Evolutionary conservation across 2,113 vertebrate genomes (phyloP).

Genomic region (Petrocephalus microphthalmus): DNA sequence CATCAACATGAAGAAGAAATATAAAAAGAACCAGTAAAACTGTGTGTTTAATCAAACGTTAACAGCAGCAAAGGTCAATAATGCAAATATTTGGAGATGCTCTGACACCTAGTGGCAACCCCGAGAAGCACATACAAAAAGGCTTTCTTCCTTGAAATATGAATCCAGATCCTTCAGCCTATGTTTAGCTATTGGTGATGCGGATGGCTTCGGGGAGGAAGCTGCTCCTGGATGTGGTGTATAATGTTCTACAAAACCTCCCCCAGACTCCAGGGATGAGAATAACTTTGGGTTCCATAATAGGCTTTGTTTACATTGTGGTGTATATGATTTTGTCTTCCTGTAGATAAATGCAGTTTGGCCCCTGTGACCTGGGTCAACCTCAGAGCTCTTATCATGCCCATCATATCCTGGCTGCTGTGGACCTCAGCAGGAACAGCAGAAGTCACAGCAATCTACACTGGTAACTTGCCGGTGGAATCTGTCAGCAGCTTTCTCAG

Average conservation of each 20-base stretch:
- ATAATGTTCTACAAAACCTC: not conserved
- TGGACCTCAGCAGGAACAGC: not conserved
- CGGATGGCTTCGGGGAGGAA: not conserved
- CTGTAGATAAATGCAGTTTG: not conserved
- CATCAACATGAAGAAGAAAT: slow-evolving; percentile 23
- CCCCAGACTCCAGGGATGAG: not conserved
- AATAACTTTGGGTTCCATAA: not conserved
- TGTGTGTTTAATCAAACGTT: slow-evolving; percentile 24
- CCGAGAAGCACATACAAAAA: not conserved
- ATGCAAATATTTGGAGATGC: slow-evolving; percentile 34
- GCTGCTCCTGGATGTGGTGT: not conserved
- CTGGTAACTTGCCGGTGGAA: not conserved
- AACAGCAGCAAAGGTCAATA: slow-evolving; percentile 12
- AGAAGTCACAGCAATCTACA: not conserved
- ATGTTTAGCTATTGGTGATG: not conserved
- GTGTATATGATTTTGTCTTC: not conserved
- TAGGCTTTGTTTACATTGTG: not conserved
- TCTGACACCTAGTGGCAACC: slow-evolving; percentile 56
- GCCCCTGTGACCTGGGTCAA: not conserved
- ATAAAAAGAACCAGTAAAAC: slow-evolving; percentile 11
- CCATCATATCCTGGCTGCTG: not conserved
- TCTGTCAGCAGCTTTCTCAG: not conserved
- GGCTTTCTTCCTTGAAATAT: not conserved
- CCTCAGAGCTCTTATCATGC: not conserved
- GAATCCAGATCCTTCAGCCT: not conserved